Conservation (phyloP, 2,797 vertebrate species). For the Dendrocincla fuliginosa region DNA sequence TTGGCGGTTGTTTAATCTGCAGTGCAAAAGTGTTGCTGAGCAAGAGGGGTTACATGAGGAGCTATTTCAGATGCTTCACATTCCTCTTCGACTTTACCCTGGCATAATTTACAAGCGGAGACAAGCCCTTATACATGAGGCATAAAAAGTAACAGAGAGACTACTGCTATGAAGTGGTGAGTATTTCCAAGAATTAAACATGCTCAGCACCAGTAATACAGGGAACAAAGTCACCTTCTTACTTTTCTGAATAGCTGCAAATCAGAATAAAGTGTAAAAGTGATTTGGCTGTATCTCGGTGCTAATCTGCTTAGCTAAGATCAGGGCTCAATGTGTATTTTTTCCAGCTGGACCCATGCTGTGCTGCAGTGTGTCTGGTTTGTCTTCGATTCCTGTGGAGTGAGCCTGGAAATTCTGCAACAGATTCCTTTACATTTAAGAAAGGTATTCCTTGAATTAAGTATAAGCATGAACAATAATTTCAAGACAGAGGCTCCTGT, state of each 20-base stretch:
- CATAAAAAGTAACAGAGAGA: not conserved
- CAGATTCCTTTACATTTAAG: not conserved
- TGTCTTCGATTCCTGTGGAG: not conserved
- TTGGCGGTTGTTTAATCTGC: not conserved
- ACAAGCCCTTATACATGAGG: not conserved
- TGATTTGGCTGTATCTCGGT: not conserved
- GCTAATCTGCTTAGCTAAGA: constrained; percentile 5
- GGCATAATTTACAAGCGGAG: not conserved
- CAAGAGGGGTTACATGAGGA: not conserved
- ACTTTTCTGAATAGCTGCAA: not conserved
- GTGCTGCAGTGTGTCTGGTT: not conserved
- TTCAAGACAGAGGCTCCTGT: not conserved
- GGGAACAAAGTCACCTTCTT: not conserved
- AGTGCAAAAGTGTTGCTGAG: not conserved
- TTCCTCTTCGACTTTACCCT: not conserved
- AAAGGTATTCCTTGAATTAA: not conserved
- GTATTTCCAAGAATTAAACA: not conserved
- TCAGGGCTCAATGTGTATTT: not conserved
- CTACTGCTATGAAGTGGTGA: not conserved
- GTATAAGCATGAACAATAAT: not conserved
- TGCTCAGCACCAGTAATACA: not conserved
- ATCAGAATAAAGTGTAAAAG: not conserved
- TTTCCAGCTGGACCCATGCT: not conserved
- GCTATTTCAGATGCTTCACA: not conserved
- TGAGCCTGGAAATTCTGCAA: not conserved